phyloP scores from a whole-genome alignment of 2,113 vertebrate species.

The Planiliza haematocheilus region DNA sequence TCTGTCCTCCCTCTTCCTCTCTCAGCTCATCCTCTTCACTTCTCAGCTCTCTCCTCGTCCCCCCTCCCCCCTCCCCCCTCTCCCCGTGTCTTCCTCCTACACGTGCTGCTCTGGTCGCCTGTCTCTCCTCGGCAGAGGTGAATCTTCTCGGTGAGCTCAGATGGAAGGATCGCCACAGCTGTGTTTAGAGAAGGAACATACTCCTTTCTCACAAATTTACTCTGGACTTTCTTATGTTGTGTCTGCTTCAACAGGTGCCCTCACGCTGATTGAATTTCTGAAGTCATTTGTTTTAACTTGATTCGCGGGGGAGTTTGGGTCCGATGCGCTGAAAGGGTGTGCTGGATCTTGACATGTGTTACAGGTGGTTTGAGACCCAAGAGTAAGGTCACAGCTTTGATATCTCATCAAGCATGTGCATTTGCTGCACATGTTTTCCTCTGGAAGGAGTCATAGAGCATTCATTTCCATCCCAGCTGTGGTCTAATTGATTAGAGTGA shows the following conservation, averaged over 20 bases:
- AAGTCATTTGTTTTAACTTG: conserved; percentile 44
- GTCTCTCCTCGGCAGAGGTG: conserved; percentile 56
- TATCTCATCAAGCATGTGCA: conserved; percentile 20
- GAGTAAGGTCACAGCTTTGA: conserved; percentile 10
- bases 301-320: background rate
- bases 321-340: background rate
- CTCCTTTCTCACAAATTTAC: conserved; percentile 33
- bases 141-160: conserved; percentile 60
- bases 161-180: conserved; percentile 71
- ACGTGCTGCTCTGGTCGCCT: conserved; percentile 43
- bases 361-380: conserved; percentile 1
- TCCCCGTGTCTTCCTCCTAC: conserved; percentile 3
- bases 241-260: conserved; percentile 45
- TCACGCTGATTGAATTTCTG: conserved; percentile 6
- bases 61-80: background rate
- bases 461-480: conserved; percentile 59
- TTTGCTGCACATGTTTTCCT: conserved; percentile 13
- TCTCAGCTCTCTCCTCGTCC: conserved; percentile 16
- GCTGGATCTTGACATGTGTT: background rate
- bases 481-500: conserved; percentile 59
- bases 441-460: conserved; percentile 32
- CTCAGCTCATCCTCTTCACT: conserved; percentile 31
- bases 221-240: background rate
- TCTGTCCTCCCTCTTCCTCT: conserved; percentile 30
- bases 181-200: conserved; percentile 59